Percentiles rank a stretch among this genome's conserved stretches.
Conservation (phyloP, 1,140 invertebrate species). For the Battus philenor region DNA sequence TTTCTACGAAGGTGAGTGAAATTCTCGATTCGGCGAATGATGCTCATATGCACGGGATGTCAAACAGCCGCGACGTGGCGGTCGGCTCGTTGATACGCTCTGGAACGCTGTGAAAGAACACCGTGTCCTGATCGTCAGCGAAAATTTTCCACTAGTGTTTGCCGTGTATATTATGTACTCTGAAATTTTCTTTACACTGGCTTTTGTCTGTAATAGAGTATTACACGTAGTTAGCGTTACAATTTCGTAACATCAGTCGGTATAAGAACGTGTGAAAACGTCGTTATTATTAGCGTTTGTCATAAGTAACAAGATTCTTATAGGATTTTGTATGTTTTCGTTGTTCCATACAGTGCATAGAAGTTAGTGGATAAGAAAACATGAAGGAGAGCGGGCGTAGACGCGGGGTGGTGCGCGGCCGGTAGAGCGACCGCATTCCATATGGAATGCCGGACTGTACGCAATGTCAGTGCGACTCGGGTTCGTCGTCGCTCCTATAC, state of each 20-base stretch:
- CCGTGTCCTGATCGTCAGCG: slow-evolving; percentile 15
- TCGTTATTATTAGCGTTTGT: not conserved
- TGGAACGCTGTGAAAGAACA: slow-evolving; percentile 33
- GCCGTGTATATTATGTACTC: too few species aligned
- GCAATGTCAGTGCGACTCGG: slow-evolving; percentile 69
- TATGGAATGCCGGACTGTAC: slow-evolving; percentile 69
- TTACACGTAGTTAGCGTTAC: too few species aligned
- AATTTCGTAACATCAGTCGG: slow-evolving; percentile 2
- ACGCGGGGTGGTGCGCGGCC: slow-evolving; percentile 64
- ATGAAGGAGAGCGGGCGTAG: slow-evolving; percentile 59
- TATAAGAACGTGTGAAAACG: slow-evolving; percentile 5
- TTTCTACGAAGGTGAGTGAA: slow-evolving; percentile 63
- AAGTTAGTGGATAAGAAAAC: slow-evolving; percentile 63
- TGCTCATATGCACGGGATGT: slow-evolving; percentile 30
- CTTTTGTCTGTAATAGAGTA: too few species aligned
- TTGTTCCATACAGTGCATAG: slow-evolving; percentile 64
- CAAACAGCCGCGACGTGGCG: slow-evolving; percentile 59
- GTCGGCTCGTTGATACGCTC: slow-evolving; percentile 41
- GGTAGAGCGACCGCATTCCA: slow-evolving; percentile 71
- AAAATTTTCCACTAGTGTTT: slow-evolving; percentile 15
- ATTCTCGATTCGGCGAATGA: slow-evolving; percentile 44
- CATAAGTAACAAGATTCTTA: slow-evolving; percentile 39
- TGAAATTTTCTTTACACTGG: not conserved
- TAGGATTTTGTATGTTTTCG: slow-evolving; percentile 54
- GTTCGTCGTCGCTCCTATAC: slow-evolving; percentile 36